Percentiles rank a stretch among this genome's conserved stretches.
phyloP scores from a whole-genome alignment of 2,113 vertebrate genomes.

The Apistogramma diplotaenia region DNA sequence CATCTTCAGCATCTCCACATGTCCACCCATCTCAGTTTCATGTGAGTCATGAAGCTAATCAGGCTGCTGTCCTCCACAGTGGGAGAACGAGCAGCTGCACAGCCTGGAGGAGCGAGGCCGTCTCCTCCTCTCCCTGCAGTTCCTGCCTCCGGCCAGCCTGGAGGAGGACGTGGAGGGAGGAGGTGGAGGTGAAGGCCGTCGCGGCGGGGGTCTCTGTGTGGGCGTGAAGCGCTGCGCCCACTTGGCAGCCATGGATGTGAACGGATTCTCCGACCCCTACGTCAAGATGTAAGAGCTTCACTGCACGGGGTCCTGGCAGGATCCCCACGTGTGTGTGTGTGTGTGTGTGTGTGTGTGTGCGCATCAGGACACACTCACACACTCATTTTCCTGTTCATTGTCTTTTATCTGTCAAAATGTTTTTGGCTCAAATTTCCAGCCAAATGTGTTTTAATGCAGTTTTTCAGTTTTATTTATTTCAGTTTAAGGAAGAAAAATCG shows the following conservation, averaged over 20 bases:
- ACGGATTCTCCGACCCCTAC: slow-evolving; percentile 88
- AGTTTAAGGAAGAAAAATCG: not conserved
- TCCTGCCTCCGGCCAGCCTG: slow-evolving; percentile 48
- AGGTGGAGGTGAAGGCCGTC: slow-evolving; percentile 11
- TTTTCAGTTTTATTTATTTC: too few relatives aligned
- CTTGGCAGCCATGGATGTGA: slow-evolving; percentile 88
- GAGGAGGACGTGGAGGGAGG: slow-evolving; percentile 13
- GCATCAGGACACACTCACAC: too few relatives aligned
- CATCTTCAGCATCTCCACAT: fast-evolving
- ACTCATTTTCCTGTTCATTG: too few relatives aligned
- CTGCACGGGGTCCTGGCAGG: too few relatives aligned
- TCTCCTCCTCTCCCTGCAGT: slow-evolving; percentile 82
- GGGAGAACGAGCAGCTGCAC: slow-evolving; percentile 82
- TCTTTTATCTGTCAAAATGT: not conserved
- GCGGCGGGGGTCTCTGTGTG: slow-evolving; percentile 76
- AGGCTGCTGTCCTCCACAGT: slow-evolving; percentile 59
- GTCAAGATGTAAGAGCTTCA: slow-evolving; percentile 83
- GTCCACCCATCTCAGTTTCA: not conserved
- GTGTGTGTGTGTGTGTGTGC: too few relatives aligned
- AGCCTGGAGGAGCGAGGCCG: slow-evolving; percentile 85
- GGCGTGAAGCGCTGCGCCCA: slow-evolving; percentile 86
- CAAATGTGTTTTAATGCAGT: not conserved
- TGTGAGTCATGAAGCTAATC: too few relatives aligned
- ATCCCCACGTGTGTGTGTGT: not conserved
- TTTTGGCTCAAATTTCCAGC: not conserved